A percentile compares a stretch with the other conserved stretches of the same genome.
Conservation (phyloP, 2,797 vertebrate genomes). For the Danionella dracula region DNA sequence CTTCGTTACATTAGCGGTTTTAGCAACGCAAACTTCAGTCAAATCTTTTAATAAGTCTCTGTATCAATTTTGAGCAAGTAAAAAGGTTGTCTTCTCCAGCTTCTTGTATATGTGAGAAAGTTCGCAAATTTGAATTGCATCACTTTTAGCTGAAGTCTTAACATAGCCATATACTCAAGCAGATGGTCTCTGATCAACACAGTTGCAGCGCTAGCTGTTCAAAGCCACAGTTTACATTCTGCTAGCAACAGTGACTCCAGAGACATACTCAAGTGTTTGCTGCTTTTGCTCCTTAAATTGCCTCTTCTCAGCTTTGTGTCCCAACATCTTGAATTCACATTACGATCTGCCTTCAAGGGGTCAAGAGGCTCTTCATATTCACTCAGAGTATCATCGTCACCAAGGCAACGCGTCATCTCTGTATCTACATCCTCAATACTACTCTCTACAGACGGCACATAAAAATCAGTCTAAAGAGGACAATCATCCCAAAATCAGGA, state of each 20-base stretch:
- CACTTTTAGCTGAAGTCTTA: not conserved
- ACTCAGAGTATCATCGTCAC: constrained; percentile 1
- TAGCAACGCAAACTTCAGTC: too few species aligned
- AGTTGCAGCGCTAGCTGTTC: too few species aligned
- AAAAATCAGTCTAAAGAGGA: not conserved
- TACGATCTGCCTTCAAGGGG: not conserved
- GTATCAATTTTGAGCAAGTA: too few species aligned
- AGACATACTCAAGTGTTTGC: too few species aligned
- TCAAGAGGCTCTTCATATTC: not conserved
- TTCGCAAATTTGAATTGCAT: too few species aligned
- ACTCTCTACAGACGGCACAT: not conserved
- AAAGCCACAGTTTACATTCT: too few species aligned
- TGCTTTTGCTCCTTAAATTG: not conserved
- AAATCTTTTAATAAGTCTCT: too few species aligned
- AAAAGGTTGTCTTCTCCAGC: too few species aligned
- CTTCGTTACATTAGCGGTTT: too few species aligned
- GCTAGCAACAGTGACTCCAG: too few species aligned
- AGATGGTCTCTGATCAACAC: too few species aligned
- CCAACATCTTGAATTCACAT: constrained; percentile 20
- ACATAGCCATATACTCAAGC: not conserved
- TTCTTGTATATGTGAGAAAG: too few species aligned
- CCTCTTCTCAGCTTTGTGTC: not conserved
- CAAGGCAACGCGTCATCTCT: constrained; percentile 9
- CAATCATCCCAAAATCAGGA: not conserved
- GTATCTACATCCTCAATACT: not conserved